Base-by-base conservation (phyloP, 2,797 vertebrate species). In the Urophycis tenuis region DNA sequence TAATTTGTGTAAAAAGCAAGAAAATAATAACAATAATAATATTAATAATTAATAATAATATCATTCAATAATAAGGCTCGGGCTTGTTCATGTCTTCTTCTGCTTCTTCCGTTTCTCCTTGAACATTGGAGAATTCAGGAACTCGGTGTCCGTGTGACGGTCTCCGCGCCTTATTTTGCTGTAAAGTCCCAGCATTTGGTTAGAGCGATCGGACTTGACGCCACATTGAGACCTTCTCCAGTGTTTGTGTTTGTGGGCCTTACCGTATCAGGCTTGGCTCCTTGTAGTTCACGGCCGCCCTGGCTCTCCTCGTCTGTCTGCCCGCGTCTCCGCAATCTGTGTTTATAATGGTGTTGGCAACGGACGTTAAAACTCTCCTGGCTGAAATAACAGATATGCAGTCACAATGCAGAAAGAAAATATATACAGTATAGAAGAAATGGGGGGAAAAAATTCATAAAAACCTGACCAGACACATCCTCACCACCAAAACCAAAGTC, bases 141-240 rank as follows among this genome's bases (percentile, higher is more conserved):
- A 94, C 39, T 31, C 77, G 70, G 71, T 83, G 69, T 94, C 91
- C 0, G 89, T 90, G 81, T 88, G 92, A 75, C 91, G 89, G 81
- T 94, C 93, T 64, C 91, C 92, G 70, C 93, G 92, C 11, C 93
- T 91, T 29, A 94, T 88, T 92, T 94, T 94, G 75, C 93, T 94
- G 87, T 64, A 70, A 72, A 75, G 45, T 49, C n/a, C 12, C 2
- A 32, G 76, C 25, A 60, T 22, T 60, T n/a, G n/a, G 22, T 60
- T 60, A 60, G 5, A 9, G 53, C 53, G 15, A 71, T 0, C 25
- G 45, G 5, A 80, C 30, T 34, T 5, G 36, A 25, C n/a, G 30
- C 25, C 11, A 75, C 74, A 67, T 45, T 36, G 36, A 41, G 30
- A 41, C 14, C 2, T 71, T 71, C 32, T 29, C 53, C 53, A 60